phyloP scores from a whole-genome alignment of 2,888 invertebrate species.

The Dynastes maya region DNA sequence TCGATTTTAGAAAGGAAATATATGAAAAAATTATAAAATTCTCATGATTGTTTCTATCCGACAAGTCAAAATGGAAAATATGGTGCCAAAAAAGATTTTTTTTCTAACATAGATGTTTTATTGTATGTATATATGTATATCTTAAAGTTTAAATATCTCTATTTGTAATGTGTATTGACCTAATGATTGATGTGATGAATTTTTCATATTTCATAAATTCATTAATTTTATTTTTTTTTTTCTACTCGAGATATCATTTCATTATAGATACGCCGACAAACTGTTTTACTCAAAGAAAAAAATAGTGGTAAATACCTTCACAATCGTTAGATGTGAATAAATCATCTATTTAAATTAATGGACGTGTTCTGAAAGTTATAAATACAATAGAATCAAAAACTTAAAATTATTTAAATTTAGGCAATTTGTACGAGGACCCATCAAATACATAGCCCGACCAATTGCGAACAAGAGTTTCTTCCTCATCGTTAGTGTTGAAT shows the following conservation, averaged over 20 bases:
- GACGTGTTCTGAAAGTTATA: no score
- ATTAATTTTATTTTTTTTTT: slow-evolving; percentile 13
- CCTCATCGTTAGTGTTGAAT: no score
- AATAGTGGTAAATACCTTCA: no score
- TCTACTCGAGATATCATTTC: not conserved
- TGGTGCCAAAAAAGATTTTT: slow-evolving; percentile 26
- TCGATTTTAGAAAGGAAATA: slow-evolving; percentile 8
- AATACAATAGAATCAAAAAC: no score
- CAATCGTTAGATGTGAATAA: no score
- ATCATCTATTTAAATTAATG: no score
- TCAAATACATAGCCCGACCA: no score
- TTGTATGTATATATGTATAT: slow-evolving; percentile 24
- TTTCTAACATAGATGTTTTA: slow-evolving; percentile 19
- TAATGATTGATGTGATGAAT: slow-evolving; percentile 26
- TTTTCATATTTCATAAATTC: not conserved
- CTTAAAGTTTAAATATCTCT: slow-evolving; percentile 24
- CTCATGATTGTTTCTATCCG: not conserved
- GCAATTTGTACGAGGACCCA: no score
- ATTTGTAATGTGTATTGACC: slow-evolving; percentile 32
- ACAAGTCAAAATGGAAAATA: slow-evolving; percentile 10
- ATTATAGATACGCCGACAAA: not conserved
- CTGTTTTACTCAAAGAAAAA: no score
- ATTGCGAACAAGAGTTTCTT: no score
- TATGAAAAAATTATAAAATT: not conserved
- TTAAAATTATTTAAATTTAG: no score